A percentile compares a stretch with the other conserved stretches of the same genome.
These are phyloP conservation scores for Alentia gelatinosa DNA, from an alignment of 2,888 invertebrate species.

Conservation along the genomic window DNA sequence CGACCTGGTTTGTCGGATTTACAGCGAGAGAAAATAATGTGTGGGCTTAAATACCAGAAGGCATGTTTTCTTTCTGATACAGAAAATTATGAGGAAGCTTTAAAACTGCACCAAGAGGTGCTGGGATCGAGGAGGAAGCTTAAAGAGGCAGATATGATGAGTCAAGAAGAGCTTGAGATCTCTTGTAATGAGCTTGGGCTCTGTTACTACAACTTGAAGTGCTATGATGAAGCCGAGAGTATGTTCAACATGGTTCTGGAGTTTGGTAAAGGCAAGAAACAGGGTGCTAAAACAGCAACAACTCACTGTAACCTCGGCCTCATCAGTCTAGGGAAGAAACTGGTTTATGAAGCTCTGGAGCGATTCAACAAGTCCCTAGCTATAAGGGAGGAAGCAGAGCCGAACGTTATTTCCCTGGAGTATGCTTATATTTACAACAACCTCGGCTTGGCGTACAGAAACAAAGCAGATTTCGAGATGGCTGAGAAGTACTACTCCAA, in stretches of 20 bases:
- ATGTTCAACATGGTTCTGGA: background rate
- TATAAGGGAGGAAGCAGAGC: background rate
- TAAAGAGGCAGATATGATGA: background rate
- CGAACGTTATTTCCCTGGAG: background rate
- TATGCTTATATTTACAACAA: background rate
- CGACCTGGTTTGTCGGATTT: background rate
- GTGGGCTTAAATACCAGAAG: background rate
- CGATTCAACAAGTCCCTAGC: background rate
- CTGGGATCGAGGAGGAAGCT: background rate
- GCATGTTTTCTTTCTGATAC: slow-evolving; percentile 1
- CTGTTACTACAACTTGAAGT: background rate
- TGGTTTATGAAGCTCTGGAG: background rate
- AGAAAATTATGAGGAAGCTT: background rate
- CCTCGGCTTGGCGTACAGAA: background rate
- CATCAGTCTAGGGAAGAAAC: background rate
- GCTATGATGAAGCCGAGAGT: background rate
- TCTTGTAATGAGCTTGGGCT: background rate
- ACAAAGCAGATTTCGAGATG: background rate
- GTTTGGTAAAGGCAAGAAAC: background rate
- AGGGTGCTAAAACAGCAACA: background rate
- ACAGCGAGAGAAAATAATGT: background rate
- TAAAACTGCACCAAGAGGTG: background rate
- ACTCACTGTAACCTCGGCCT: background rate
- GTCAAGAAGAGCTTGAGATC: background rate
- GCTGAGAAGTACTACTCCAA: background rate